A percentile compares a stretch with the other conserved stretches of the same genome.
phyloP scores from a whole-genome alignment of 2,888 invertebrate species.

The Toxonevra muliebris region DNA sequence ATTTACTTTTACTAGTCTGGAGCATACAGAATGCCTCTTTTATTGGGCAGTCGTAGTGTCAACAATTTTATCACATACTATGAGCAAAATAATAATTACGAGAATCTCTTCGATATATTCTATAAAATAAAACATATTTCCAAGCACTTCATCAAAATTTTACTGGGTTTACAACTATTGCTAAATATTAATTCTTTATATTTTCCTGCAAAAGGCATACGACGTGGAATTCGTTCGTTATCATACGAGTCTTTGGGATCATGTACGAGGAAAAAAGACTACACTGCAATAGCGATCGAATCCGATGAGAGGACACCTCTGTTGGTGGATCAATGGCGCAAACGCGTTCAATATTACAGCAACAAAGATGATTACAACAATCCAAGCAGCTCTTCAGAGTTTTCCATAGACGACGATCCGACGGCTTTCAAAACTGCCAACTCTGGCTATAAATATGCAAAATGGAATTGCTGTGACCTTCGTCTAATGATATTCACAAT shows the following conservation, averaged over 20 bases:
- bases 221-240: conserved; percentile 25
- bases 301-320: conserved; percentile 47
- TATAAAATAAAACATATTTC: background rate
- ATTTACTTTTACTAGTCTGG: too few species aligned
- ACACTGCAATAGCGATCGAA: conserved; percentile 43
- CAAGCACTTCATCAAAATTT: conserved; percentile 25
- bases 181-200: conserved; percentile 6
- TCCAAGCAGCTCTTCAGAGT: conserved; percentile 8
- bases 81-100: conserved; percentile 33
- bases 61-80: conserved; percentile 35
- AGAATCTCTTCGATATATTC: conserved; percentile 5
- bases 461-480: conserved; percentile 45
- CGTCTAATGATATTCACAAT: conserved; percentile 48
- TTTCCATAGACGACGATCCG: background rate
- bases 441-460: conserved; percentile 25
- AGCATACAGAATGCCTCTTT: conserved; percentile 40
- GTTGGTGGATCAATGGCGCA: conserved; percentile 30
- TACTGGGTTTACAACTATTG: conserved; percentile 32
- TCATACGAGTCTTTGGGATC: conserved; percentile 27
- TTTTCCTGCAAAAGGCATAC: conserved; percentile 31
- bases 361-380: conserved; percentile 7
- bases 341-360: background rate
- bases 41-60: conserved; percentile 39
- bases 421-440: background rate
- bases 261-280: conserved; percentile 18